A percentile compares a stretch with the other conserved stretches of the same genome.
Evolutionary conservation across 2,113 vertebrate genomes (phyloP).

Genomic region (Monopterus albus): DNA sequence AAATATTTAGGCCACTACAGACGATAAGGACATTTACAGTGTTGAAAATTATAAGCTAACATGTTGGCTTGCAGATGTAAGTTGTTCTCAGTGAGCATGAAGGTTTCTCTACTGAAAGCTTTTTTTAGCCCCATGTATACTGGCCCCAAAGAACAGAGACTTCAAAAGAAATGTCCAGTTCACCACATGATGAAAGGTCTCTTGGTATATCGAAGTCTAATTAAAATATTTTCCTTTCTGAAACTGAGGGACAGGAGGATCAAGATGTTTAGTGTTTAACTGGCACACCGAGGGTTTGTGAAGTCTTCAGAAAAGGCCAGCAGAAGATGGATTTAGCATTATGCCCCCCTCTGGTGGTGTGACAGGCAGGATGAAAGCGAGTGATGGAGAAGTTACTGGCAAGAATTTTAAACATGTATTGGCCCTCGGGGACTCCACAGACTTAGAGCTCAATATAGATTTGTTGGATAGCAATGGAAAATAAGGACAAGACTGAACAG

Average conservation of each 20-base stretch:
- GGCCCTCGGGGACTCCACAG: slow-evolving; percentile 59
- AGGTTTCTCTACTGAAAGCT: too few relatives aligned
- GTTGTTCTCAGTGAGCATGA: too few relatives aligned
- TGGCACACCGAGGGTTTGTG: slow-evolving; percentile 60
- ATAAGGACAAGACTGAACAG: slow-evolving; percentile 35
- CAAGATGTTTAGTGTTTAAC: slow-evolving; percentile 57
- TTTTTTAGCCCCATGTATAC: too few relatives aligned
- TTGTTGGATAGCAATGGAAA: slow-evolving; percentile 53
- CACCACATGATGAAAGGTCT: slow-evolving; percentile 34
- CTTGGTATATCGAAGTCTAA: slow-evolving; percentile 54
- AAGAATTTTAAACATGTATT: slow-evolving; percentile 80
- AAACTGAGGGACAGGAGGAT: slow-evolving; percentile 44
- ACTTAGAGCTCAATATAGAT: slow-evolving; percentile 74
- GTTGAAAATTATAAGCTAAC: too few relatives aligned
- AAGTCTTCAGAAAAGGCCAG: slow-evolving; percentile 74
- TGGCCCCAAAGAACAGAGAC: too few relatives aligned
- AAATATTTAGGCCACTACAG: too few relatives aligned
- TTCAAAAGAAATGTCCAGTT: slow-evolving; percentile 47
- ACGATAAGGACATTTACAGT: too few relatives aligned
- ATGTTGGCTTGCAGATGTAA: too few relatives aligned
- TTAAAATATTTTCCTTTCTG: slow-evolving; percentile 61
- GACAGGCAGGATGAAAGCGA: slow-evolving; percentile 54
- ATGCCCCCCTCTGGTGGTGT: slow-evolving; percentile 62
- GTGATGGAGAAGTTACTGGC: slow-evolving; percentile 78
- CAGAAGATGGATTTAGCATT: slow-evolving; percentile 68